Evolutionary conservation across 2,797 vertebrate genomes (phyloP), one percentile per base, ranked within the genome.

Genomic region (Lacerta viridis): DNA sequence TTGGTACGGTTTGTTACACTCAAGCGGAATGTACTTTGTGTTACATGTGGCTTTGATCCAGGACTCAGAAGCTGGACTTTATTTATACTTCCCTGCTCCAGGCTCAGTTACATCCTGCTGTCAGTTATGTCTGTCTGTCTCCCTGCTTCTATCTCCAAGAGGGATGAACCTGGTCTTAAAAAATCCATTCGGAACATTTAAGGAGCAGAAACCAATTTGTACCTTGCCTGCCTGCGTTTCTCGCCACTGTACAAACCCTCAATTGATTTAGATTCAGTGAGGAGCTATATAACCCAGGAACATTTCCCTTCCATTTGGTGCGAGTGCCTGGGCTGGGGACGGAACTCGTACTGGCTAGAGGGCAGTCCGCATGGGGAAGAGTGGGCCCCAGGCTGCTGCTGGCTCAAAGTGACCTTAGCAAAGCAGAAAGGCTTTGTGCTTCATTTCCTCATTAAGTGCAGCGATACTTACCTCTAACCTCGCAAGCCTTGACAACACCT

Each of bases 1-100:
- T 94, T 96, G 95, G 96, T 97, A 97, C 96, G 96, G 95, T 96
- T 95, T 96, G 96, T 96, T 96, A 96, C 85, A 68, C 95, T 92
- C 95, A 94, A 96, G 94, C 94, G 94, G 97, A 97, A 97, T 96
- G 97, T 96, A 96, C 95, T 96, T 94, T 96, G 96, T 96, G 96
- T 96, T 96, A 94, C 93, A 95, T 93, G 94, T 97, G 97, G 97
- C 96, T 93, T 78, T 89, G 68, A 91, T 96, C 97, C 97, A 97
- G 96, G 87, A 92, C 94, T 86, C 84, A 93, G 84, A 94, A 94
- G 94, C 92, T 86, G 94, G 93, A 88, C 95, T 94, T 94, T 95
- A 95, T 97, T 97, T 96, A 96, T 96, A 94, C 93, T 95, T 96
- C 93, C 92, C 90, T 86, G 82, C 94, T 95, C 92, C 85, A 94